Conservation (phyloP, 2,113 vertebrate genomes). For the Regulus satrapa region DNA sequence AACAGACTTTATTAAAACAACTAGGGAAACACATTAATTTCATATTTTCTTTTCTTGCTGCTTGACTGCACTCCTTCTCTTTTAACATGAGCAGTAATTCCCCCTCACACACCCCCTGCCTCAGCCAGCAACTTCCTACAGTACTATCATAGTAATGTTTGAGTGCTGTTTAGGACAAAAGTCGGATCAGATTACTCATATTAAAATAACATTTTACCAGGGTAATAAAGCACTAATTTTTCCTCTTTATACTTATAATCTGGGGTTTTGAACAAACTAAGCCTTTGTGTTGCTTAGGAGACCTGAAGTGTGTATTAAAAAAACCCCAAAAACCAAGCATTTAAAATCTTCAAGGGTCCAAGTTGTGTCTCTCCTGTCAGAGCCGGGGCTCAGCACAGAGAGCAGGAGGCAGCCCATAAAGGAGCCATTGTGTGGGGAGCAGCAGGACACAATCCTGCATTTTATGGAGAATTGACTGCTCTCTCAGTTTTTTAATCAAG, state of each 20-base stretch:
- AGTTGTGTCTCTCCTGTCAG: neutral
- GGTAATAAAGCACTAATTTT: neutral
- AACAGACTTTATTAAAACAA: neutral
- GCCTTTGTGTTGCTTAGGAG: neutral
- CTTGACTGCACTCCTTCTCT: neutral
- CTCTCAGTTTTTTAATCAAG: slow-evolving; percentile 22
- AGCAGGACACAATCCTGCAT: slow-evolving; percentile 23
- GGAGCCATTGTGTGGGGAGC: slow-evolving; percentile 8
- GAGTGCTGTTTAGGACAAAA: neutral
- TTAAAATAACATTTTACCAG: neutral
- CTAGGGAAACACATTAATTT: neutral
- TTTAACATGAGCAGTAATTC: neutral
- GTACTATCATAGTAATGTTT: neutral
- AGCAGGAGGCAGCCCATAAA: slow-evolving; percentile 10
- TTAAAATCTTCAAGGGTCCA: neutral
- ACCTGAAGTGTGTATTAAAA: neutral
- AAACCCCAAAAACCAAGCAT: neutral
- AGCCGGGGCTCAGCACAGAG: neutral
- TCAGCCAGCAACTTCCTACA: neutral
- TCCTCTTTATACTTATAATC: neutral
- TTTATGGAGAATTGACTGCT: slow-evolving; percentile 18
- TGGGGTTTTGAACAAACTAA: neutral
- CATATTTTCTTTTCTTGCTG: neutral
- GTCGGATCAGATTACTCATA: neutral
- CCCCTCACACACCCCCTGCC: neutral